Evolutionary conservation across 2,113 vertebrate species (phyloP), one percentile per base, ranked within the genome.

Genomic region (Ptyas mucosa): DNA sequence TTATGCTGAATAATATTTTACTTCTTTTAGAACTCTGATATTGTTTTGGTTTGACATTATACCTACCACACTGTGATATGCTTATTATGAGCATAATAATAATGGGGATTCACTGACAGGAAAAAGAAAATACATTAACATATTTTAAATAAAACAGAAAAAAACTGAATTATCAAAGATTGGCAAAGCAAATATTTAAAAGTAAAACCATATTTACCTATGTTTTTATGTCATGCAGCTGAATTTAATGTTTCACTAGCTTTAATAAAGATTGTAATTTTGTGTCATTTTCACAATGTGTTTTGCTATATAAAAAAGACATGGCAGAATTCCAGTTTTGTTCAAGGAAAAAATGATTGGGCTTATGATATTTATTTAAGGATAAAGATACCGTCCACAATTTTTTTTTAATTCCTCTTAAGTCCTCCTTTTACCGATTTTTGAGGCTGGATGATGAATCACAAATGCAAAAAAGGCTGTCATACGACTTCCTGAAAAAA

Each of bases 401-500:
- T 89, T 94, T 18, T 43, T 93, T 0, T 1, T 87, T 24, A 57
- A 39, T 51, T 55, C 43, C 51, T 95, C 85, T 95, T 81, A 91
- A 61, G 92, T 94, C 94, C 93, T 46, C 93, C 95, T 94, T 87
- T 75, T 92, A 93, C 89, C 92, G 58, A 52, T 24, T 51, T 64
- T 90, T 64, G 89, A 87, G 87, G 92, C 88, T 46, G 75, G 46
- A 91, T 54, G 10, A 93, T 93, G 95, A 96, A 96, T 95, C 90
- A 95, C 24, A 39, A 39, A 23, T 20, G 39, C 8, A 15, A 55
- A 29, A 90, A 75, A 86, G 46, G 93, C 81, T 75, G 21, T 69
- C n/a, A 55, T 90, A 88, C 9, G 34, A 90, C 94, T 96, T 96
- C 94, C 94, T 89, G 94, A 54, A 95, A 95, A 95, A 96, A 97